Conservation (phyloP, 2,888 invertebrate genomes). For the Dryadula phaetusa region DNA sequence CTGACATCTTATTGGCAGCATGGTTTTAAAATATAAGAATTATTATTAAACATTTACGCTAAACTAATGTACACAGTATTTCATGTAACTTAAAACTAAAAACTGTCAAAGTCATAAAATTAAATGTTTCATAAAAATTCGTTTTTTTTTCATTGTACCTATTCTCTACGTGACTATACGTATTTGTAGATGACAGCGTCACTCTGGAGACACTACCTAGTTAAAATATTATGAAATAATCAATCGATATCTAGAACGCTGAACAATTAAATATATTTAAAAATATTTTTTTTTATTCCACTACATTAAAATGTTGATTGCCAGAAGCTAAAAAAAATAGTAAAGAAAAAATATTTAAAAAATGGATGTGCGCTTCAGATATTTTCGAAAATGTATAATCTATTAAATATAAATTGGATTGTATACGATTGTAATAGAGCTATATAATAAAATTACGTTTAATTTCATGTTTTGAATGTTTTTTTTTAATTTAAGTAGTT, state of each 20-base stretch:
- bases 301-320: conserved; percentile 7
- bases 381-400: background rate
- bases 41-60: conserved; percentile 48
- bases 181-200: conserved; percentile 27
- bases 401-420: conserved; percentile 3
- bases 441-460: conserved; percentile 1
- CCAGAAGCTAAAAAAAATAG: conserved; percentile 17
- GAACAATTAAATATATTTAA: conserved; percentile 11
- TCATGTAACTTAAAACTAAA: conserved; percentile 58
- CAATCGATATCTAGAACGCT: conserved; percentile 5
- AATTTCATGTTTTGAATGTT: conserved; percentile 10
- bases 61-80: conserved; percentile 52
- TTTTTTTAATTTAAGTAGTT: conserved; percentile 17
- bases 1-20: conserved; percentile 42
- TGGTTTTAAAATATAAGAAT: conserved; percentile 31
- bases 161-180: conserved; percentile 34
- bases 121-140: conserved; percentile 57
- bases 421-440: conserved; percentile 7
- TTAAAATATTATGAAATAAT: conserved; percentile 9
- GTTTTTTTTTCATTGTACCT: conserved; percentile 66
- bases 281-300: conserved; percentile 4
- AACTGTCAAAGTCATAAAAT: conserved; percentile 56
- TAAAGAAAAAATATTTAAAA: conserved; percentile 2
- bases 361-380: conserved; percentile 23
- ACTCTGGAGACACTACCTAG: conserved; percentile 1